Percentiles rank a stretch among this genome's conserved stretches.
Conservation (phyloP, 2,888 invertebrate genomes). For the Drosophila testacea region DNA sequence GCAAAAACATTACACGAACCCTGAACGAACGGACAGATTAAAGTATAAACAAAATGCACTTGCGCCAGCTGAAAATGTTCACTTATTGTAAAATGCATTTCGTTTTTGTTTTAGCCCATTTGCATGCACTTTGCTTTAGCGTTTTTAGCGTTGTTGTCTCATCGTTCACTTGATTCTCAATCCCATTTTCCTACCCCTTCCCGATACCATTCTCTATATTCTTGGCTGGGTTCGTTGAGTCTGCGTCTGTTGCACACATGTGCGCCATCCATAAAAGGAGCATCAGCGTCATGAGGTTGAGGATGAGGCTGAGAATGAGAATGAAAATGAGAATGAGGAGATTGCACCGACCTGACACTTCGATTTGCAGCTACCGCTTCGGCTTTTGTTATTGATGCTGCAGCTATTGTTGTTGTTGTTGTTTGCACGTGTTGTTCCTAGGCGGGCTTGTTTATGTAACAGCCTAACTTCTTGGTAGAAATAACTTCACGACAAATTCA, state of each 20-base stretch:
- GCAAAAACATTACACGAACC: slow-evolving; percentile 38
- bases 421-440: slow-evolving; percentile 69
- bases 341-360: slow-evolving; percentile 72
- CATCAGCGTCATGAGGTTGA: slow-evolving; percentile 24
- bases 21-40: slow-evolving; percentile 64
- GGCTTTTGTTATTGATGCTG: slow-evolving; percentile 31
- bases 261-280: slow-evolving; percentile 78
- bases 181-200: slow-evolving; percentile 6
- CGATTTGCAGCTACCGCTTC: slow-evolving; percentile 68
- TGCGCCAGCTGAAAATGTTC: slow-evolving; percentile 60
- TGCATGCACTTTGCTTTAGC: slow-evolving; percentile 75
- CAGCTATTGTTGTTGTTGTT: slow-evolving; percentile 57
- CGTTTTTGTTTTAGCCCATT: slow-evolving; percentile 65
- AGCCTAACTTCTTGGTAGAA: slow-evolving; percentile 73
- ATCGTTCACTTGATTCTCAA: slow-evolving; percentile 26
- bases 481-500: slow-evolving; percentile 74
- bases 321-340: slow-evolving; percentile 21
- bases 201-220: slow-evolving; percentile 7
- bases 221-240: slow-evolving; percentile 13
- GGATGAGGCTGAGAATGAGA: slow-evolving; percentile 40
- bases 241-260: slow-evolving; percentile 76
- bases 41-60: slow-evolving; percentile 76
- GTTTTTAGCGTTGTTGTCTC: slow-evolving; percentile 57
- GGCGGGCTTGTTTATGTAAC: slow-evolving; percentile 71
- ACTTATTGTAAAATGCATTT: slow-evolving; percentile 74